Percentiles rank a stretch among this genome's conserved stretches.
These are phyloP conservation scores for Eilema sororculum DNA, from an alignment of 2,888 invertebrate genomes.

Conservation along the genomic window DNA sequence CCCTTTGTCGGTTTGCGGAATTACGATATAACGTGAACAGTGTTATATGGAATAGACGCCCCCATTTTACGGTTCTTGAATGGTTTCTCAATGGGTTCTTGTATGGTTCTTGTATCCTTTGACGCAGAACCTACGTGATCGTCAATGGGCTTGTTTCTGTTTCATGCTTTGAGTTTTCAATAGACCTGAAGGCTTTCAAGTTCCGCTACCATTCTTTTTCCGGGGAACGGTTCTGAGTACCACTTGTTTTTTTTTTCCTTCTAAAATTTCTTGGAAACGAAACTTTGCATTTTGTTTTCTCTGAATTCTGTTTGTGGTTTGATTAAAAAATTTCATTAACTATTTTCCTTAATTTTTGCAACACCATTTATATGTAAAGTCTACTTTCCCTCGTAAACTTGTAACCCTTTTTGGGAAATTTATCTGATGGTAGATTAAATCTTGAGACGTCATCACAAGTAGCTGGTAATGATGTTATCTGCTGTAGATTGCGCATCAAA, in stretches of 20 bases:
- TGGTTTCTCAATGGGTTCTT: constrained; percentile 56
- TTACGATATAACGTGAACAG: constrained; percentile 65
- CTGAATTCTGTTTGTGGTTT: background rate
- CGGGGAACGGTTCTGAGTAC: constrained; percentile 20
- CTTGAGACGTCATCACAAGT: constrained; percentile 35
- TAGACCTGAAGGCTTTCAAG: constrained; percentile 61
- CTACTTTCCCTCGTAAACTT: constrained; percentile 33
- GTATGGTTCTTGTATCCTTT: constrained; percentile 71
- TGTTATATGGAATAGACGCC: constrained; percentile 63
- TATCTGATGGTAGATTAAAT: constrained; percentile 47
- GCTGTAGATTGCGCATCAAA: constrained; percentile 37
- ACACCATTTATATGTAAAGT: background rate
- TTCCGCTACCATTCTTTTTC: constrained; percentile 42
- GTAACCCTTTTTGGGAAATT: constrained; percentile 31
- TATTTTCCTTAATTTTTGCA: constrained; percentile 14
- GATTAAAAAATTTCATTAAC: constrained; percentile 1
- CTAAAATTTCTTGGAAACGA: constrained; percentile 16
- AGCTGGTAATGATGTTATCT: constrained; percentile 31
- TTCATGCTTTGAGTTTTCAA: constrained; percentile 75
- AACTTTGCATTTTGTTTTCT: constrained; percentile 1
- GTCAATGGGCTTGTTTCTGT: constrained; percentile 79
- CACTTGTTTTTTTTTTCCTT: constrained; percentile 16
- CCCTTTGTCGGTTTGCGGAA: constrained; percentile 82
- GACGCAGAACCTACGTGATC: constrained; percentile 75
- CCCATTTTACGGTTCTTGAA: constrained; percentile 74